Base-by-base conservation (phyloP, 2,113 vertebrate species). In the Aegotheles bennettii region DNA sequence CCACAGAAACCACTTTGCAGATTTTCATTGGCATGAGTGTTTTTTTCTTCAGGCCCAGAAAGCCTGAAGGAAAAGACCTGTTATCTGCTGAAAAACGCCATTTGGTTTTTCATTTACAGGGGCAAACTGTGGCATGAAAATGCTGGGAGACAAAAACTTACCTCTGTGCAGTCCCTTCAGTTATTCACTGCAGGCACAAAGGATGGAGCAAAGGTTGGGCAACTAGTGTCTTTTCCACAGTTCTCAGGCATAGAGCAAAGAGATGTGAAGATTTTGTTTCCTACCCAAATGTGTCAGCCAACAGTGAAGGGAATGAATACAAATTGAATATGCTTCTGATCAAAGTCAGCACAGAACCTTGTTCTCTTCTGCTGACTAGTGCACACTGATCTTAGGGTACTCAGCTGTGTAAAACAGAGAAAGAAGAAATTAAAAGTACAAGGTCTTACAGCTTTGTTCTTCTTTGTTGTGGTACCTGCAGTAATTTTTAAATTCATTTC, bases 41-140 rank as follows among this genome's bases (percentile, higher is more conserved):
- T 24, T 85, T 91, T 95, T 80, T 69, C 75, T 86, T 59, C 54
- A 74, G 54, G 86, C 38, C 78, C 42, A 84, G 56, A 95, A 83
- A 90, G 68, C 87, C 88, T 84, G 82, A 93, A 91, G 84, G 79
- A 93, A 56, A 84, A 93, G 87, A 73, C 54, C 84, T 84, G 79
- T 91, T 83, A 91, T 51, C 65, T 80, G 35, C 36, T 93, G 48
- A 78, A 36, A 96, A 95, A 82, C 0, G 2, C 79, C 69, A 64
- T 67, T 93, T 90, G 77, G 15, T 60, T 84, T 88, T 93, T 77
- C 80, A 51, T 90, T 95, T 84, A 21, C 60, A 87, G 80, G 76
- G 73, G 92, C 73, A 71, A 87, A 89, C 61, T 57, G 75, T 51
- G 86, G 69, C 79, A 68, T 24, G 33, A 90, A 94, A 77, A 74